Evolutionary conservation across 2,888 invertebrate genomes (phyloP).

Genomic region (Blomia tropicalis): DNA sequence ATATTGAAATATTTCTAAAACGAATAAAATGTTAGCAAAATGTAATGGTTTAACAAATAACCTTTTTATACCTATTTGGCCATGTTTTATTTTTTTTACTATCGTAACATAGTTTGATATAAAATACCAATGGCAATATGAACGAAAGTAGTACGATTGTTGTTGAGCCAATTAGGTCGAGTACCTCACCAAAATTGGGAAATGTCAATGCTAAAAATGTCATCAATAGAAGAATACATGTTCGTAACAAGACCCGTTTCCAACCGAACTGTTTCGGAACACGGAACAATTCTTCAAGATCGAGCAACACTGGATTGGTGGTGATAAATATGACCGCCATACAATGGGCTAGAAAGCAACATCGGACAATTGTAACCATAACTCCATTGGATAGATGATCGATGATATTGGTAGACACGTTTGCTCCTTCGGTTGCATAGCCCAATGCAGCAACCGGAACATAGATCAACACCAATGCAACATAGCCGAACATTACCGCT

Average conservation of each 20-base stretch:
- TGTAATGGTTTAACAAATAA: not conserved
- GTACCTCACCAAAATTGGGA: slow-evolving; percentile 66
- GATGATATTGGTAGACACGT: slow-evolving; percentile 57
- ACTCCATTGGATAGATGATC: slow-evolving; percentile 35
- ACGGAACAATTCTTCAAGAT: slow-evolving; percentile 57
- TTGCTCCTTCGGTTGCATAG: slow-evolving; percentile 48
- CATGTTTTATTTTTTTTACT: not conserved
- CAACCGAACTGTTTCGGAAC: slow-evolving; percentile 43
- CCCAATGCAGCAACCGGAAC: slow-evolving; percentile 52
- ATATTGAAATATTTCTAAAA: not conserved
- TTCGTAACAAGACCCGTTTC: slow-evolving; percentile 38
- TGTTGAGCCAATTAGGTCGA: slow-evolving; percentile 68
- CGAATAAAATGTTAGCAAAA: not conserved
- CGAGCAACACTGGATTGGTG: slow-evolving; percentile 59
- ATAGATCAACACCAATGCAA: slow-evolving; percentile 37
- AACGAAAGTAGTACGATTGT: slow-evolving; percentile 49
- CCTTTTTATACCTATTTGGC: not conserved
- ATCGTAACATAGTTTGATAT: not conserved
- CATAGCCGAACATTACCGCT: slow-evolving; percentile 54
- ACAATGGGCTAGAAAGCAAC: slow-evolving; percentile 49
- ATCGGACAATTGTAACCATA: slow-evolving; percentile 44
- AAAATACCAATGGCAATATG: not conserved
- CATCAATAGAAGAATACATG: slow-evolving; percentile 50
- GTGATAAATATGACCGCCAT: no score
- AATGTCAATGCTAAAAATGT: slow-evolving; percentile 63